Percentiles rank a stretch among this genome's conserved stretches.
Conservation (phyloP, 1,140 invertebrate species). For the Neodiprion virginianus region DNA sequence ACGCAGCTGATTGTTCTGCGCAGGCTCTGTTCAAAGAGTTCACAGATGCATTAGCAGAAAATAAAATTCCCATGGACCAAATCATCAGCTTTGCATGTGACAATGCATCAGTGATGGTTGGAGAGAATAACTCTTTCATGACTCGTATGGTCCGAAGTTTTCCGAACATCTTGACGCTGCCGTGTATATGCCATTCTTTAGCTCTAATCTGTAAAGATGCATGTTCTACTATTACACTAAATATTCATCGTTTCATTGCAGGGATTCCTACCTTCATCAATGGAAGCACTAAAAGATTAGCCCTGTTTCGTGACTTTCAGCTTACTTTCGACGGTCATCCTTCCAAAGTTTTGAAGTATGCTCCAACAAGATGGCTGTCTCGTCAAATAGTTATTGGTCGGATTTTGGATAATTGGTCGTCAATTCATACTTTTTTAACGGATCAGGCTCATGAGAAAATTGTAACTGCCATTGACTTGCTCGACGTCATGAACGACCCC, state of each 20-base stretch:
- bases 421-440: slow-evolving; percentile 15
- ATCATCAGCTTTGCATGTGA: slow-evolving; percentile 26
- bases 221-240: slow-evolving; percentile 11
- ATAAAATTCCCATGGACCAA: slow-evolving; percentile 21
- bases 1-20: slow-evolving; percentile 22
- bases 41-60: slow-evolving; percentile 16
- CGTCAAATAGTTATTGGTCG: slow-evolving; percentile 14
- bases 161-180: slow-evolving; percentile 19
- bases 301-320: too few relatives aligned
- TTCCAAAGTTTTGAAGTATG: slow-evolving; percentile 18
- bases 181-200: slow-evolving; percentile 36
- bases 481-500: slow-evolving; percentile 15
- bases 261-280: too few relatives aligned
- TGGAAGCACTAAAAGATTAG: too few relatives aligned
- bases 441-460: not conserved
- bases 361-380: slow-evolving; percentile 12
- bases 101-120: slow-evolving; percentile 29
- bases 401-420: slow-evolving; percentile 18
- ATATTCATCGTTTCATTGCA: too few relatives aligned
- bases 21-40: slow-evolving; percentile 24
- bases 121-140: slow-evolving; percentile 19
- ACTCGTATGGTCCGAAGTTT: slow-evolving; percentile 21
- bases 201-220: slow-evolving; percentile 32
- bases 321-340: slow-evolving; percentile 22
- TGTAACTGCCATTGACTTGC: slow-evolving; percentile 2